phyloP scores from a whole-genome alignment of 37 sponge, comb jelly and placozoan species.

The Oscarella lobularis region DNA sequence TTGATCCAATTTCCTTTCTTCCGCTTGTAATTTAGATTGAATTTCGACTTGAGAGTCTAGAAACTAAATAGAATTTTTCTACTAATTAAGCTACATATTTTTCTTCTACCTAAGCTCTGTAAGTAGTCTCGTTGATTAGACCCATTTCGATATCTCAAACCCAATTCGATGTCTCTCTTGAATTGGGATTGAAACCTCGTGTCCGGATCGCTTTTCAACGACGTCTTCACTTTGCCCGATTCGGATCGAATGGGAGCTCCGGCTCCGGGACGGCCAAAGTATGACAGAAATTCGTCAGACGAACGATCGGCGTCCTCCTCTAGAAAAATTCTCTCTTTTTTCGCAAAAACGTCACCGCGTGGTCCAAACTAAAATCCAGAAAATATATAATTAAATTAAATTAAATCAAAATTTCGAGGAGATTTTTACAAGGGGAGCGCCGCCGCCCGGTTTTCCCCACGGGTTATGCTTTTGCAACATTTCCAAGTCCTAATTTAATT shows the following conservation, averaged over 20 bases:
- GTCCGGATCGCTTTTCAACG: not conserved
- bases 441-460: constrained; percentile 8
- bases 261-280: not conserved
- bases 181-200: not conserved
- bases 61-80: not conserved
- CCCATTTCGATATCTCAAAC: too few species aligned
- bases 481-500: not conserved
- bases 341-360: too few species aligned
- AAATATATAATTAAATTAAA: not conserved
- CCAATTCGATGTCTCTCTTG: not conserved
- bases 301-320: too few species aligned
- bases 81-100: too few species aligned
- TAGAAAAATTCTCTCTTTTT: too few species aligned
- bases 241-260: not conserved
- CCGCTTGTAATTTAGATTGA: not conserved
- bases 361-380: not conserved
- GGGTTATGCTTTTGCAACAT: not conserved
- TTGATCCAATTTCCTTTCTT: not conserved
- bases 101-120: too few species aligned
- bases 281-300: not conserved
- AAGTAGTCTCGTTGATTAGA: too few species aligned
- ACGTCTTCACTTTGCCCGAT: not conserved
- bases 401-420: not conserved
- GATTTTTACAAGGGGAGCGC: constrained; percentile 3
- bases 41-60: not conserved